Evolutionary conservation across 1,140 invertebrate genomes (phyloP).

Genomic region (Metaphire vulgaris): DNA sequence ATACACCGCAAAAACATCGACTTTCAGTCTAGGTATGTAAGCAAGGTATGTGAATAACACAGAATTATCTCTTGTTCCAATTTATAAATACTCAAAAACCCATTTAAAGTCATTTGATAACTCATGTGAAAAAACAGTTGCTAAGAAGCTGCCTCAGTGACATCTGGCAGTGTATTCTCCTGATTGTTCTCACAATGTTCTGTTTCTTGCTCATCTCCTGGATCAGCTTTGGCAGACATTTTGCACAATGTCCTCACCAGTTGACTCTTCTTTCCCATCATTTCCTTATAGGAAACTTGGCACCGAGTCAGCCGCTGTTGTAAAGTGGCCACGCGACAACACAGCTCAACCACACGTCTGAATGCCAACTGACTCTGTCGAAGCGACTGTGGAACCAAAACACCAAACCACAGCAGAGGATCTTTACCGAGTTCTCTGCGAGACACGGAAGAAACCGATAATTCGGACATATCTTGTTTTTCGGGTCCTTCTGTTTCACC

Average conservation of each 20-base stretch:
- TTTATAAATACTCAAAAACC: too few species aligned
- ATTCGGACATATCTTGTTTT: neutral
- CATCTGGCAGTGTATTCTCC: too few species aligned
- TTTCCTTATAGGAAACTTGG: neutral
- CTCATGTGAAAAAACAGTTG: too few species aligned
- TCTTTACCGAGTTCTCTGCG: constrained; percentile 21
- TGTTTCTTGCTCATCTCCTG: too few species aligned
- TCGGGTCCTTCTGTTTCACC: neutral
- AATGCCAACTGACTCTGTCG: constrained; percentile 37
- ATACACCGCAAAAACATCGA: too few species aligned
- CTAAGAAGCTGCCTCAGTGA: too few species aligned
- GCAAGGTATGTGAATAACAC: too few species aligned
- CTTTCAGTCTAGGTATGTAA: too few species aligned
- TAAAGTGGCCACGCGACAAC: constrained; percentile 17
- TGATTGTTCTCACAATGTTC: too few species aligned
- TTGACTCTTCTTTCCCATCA: neutral
- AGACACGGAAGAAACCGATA: neutral
- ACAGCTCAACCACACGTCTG: constrained; percentile 30
- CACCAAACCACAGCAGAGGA: constrained; percentile 43
- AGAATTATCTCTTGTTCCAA: too few species aligned
- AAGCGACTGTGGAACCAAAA: constrained; percentile 40
- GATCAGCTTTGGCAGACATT: too few species aligned
- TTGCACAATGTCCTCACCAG: neutral
- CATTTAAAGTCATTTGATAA: too few species aligned
- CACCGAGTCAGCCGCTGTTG: neutral